phyloP scores from a whole-genome alignment of 1,140 invertebrate species.

The Pectinophora gossypiella region DNA sequence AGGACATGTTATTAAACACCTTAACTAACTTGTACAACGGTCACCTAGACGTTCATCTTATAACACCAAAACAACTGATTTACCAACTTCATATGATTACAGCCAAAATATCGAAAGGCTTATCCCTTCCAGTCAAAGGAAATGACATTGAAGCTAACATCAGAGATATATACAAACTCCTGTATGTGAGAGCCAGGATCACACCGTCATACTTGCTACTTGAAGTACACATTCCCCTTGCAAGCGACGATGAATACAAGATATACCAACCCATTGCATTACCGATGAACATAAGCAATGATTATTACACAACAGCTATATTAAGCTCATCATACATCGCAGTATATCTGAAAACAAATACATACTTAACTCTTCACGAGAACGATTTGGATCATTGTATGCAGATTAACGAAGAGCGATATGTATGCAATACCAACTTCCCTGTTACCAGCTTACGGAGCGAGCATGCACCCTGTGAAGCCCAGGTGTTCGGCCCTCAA shows the following conservation, averaged over 20 bases:
- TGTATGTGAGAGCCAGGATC: conserved; percentile 16
- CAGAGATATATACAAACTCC: conserved; percentile 14
- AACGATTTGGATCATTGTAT: conserved; percentile 11
- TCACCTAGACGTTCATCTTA: conserved; percentile 18
- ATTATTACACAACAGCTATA: neutral
- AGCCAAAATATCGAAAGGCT: conserved; percentile 16
- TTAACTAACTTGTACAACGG: conserved; percentile 17
- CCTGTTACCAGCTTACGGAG: conserved; percentile 13
- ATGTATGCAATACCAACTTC: conserved; percentile 10
- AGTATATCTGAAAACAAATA: conserved; percentile 14
- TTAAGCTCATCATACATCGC: conserved; percentile 11
- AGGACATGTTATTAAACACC: conserved; percentile 20
- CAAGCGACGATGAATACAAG: conserved; percentile 11
- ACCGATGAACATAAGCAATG: conserved; percentile 3
- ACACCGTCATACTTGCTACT: conserved; percentile 13
- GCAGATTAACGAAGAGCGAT: conserved; percentile 6
- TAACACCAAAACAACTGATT: conserved; percentile 14
- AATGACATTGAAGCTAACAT: conserved; percentile 9
- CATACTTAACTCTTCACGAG: conserved; percentile 7
- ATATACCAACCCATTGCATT: conserved; percentile 12
- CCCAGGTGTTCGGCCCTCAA: conserved; percentile 11
- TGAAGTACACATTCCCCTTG: conserved; percentile 17
- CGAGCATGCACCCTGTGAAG: conserved; percentile 15
- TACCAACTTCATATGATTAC: conserved; percentile 15
- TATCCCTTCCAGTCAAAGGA: conserved; percentile 21